Percentiles rank a stretch among this genome's conserved stretches.
phyloP scores from a whole-genome alignment of 2,113 vertebrate species.

The Eira barbara region DNA sequence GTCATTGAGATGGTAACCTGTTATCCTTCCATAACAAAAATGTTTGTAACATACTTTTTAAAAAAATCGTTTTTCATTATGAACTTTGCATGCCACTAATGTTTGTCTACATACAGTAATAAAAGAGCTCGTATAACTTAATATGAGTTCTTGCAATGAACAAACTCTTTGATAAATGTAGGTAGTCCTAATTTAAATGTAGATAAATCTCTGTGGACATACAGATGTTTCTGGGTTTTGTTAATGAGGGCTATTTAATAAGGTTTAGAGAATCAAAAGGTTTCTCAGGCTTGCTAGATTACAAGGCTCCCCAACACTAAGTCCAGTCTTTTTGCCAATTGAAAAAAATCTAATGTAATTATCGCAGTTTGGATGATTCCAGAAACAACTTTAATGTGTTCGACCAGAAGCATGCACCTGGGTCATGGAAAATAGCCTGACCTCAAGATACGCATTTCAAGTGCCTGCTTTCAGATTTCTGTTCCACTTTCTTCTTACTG shows the following conservation, averaged over 20 bases:
- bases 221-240: background rate
- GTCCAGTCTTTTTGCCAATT: background rate
- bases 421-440: background rate
- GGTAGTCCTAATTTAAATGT: background rate
- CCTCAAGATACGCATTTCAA: background rate
- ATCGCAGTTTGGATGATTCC: background rate
- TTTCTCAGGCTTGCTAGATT: background rate
- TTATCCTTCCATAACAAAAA: constrained; percentile 12
- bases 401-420: background rate
- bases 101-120: background rate
- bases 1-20: background rate
- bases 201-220: background rate
- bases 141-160: background rate
- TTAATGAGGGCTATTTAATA: background rate
- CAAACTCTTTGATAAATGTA: background rate
- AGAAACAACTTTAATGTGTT: background rate
- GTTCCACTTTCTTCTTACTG: background rate
- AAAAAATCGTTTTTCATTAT: background rate
- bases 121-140: background rate
- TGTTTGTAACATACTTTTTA: background rate
- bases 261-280: background rate
- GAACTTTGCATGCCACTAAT: background rate
- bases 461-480: background rate
- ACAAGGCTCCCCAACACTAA: background rate
- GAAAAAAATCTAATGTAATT: background rate